Evolutionary conservation across 2,888 invertebrate genomes (phyloP).

Genomic region (Perizoma flavofasciatum): DNA sequence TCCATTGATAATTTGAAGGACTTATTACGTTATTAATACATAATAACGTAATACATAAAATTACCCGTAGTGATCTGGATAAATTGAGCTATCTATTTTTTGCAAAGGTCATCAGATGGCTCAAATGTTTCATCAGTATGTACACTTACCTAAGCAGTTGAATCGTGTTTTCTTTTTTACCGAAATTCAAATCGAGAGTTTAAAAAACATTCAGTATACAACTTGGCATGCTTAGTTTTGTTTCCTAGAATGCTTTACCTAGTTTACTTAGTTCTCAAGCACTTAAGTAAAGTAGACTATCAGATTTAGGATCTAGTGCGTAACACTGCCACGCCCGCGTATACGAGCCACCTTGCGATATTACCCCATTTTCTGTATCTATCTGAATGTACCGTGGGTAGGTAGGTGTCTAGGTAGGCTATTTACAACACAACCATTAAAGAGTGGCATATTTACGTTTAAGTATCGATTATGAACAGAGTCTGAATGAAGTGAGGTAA

Average conservation of each 20-base stretch:
- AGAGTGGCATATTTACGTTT: slow-evolving; percentile 15
- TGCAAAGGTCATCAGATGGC: no score
- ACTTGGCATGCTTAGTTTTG: background rate
- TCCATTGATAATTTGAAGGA: background rate
- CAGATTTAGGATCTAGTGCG: slow-evolving; percentile 28
- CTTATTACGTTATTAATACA: background rate
- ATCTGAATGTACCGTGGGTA: background rate
- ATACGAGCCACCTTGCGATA: slow-evolving; percentile 25
- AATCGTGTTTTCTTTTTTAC: no score
- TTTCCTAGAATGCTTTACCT: slow-evolving; percentile 7
- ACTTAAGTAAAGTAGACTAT: slow-evolving; percentile 7
- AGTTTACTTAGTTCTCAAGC: slow-evolving; percentile 12
- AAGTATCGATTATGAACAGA: slow-evolving; percentile 18
- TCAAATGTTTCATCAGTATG: no score
- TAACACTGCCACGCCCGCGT: slow-evolving; percentile 34
- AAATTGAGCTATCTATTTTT: no score
- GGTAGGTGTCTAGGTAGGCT: background rate
- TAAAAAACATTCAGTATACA: no score
- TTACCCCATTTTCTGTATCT: slow-evolving; percentile 35
- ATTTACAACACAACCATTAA: slow-evolving; percentile 14
- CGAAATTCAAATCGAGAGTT: no score
- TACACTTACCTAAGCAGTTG: no score
- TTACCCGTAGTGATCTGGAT: no score
- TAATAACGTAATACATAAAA: no score
- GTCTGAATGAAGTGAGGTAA: slow-evolving; percentile 14